Percentiles rank a stretch among this genome's conserved stretches.
These are phyloP conservation scores for human (Homo sapiens) DNA, from an alignment of 2,113 vertebrate genomes.

Conservation along the genomic window GRCh38 chr2:240324001-240324500, in stretches of 20 bases:
- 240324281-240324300: not conserved
- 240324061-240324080: rapidly evolving
- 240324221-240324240: no score
- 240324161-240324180: no score
- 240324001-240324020: not conserved
- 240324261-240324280: rapidly evolving
- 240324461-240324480: not conserved
- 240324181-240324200: no score
- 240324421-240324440: rapidly evolving
- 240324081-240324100: not conserved
- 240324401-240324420: not conserved
- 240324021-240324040: not conserved
- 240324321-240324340: not conserved
- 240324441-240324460: not conserved
- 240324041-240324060: not conserved
- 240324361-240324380: not conserved
- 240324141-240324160: not conserved
- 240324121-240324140: no score
- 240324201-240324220: not conserved
- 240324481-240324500: not conserved
- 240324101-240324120: not conserved
- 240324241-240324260: not conserved
- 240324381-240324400: not conserved
- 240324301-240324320: not conserved
- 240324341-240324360: not conserved